Base-by-base conservation (phyloP, 2,888 invertebrate species). In the Glaucopsyche alexis region DNA sequence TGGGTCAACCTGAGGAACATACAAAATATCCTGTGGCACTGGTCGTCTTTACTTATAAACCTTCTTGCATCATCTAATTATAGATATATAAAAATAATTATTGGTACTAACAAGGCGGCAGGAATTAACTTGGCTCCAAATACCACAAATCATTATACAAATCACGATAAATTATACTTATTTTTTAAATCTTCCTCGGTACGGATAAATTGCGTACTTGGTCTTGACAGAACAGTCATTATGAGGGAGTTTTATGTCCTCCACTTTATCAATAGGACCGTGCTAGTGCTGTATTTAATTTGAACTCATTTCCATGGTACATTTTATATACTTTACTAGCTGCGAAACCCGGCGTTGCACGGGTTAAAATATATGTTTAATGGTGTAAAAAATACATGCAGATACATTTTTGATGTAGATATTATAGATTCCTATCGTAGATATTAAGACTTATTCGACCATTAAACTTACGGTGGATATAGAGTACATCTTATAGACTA, bases 191-290 rank as follows among this genome's bases (percentile, higher is more conserved):
- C 69, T 72, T 55, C 42, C 75, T 66, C 45, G 72, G 50, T 45
- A 55, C 77, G 84, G 82, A 88, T 87, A 87, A 85, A 89, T 89
- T 82, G 85, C 83, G 81, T 81, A 82, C 85, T 85, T 89, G 89
- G 80, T 82, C 80, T 81, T 88, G 89, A 87, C 89, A 89, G 87
- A 85, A 83, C 81, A 85, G 87, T 86, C 88, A 85, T 89, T 89
- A 87, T 84, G 82, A 80, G 77, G 77, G 82, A 85, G 84, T 86
- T 89, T 89, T 89, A 89, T 89, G 87, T 83, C 76, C 80, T 67
- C 74, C 83, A 80, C 82, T 89, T 88, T 89, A 84, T 89, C 88
- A 89, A 80, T 77, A 83, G 84, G 86, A 49, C n/a, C 14, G 9
- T n/a, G 9, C 40, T 40, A 40, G 40, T 66, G 19, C 40, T 40